Evolutionary conservation across 1,140 invertebrate species (phyloP), one percentile per base, ranked within the genome.

Genomic region (Drosophila lacertosa): DNA sequence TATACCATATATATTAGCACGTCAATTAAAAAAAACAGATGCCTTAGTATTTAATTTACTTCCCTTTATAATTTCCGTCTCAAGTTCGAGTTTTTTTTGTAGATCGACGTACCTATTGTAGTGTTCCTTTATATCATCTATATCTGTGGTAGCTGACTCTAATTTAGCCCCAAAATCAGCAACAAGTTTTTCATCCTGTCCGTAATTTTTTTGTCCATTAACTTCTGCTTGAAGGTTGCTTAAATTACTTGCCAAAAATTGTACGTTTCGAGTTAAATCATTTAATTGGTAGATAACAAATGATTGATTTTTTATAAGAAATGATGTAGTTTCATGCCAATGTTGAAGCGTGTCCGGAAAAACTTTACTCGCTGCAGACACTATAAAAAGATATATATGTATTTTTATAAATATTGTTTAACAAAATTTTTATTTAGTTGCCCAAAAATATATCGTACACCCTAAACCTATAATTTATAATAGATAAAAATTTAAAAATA

Each of bases 321-420:
- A 92, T 79, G 92, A 93, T 18, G 93, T 93, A 10, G 93, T 80
- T n/a, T 93, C 93, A 71, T 94, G 93, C 78, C 93, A 94, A 75
- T 94, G 93, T 66, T 94, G 94, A 16, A 94, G 74, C 13, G 92
- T 92, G 63, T 94, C 93, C 10, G 94, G 93, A 67, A 94, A 92
- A 50, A 92, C 93, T 90, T 93, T 93, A 79, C 91, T 94, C 39
- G 93, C 93, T 11, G 92, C 93, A 55, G 93, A 93, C 26, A 94
- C 94, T 94, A 22, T 13, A 42, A 72, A 50, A 13, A 67, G 50
- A 33, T 16, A 24, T 4, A 42, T 37, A 11, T 13, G 9, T n/a
- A 20, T 18, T 26, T 53, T 60, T 26, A 44, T 50, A 78, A 74
- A 44, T 53, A 26, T 4, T 29, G 32, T n/a, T 11, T 4, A 9